Evolutionary conservation across 2,797 vertebrate genomes (phyloP).

Genomic region (Sphenodon punctatus): DNA sequence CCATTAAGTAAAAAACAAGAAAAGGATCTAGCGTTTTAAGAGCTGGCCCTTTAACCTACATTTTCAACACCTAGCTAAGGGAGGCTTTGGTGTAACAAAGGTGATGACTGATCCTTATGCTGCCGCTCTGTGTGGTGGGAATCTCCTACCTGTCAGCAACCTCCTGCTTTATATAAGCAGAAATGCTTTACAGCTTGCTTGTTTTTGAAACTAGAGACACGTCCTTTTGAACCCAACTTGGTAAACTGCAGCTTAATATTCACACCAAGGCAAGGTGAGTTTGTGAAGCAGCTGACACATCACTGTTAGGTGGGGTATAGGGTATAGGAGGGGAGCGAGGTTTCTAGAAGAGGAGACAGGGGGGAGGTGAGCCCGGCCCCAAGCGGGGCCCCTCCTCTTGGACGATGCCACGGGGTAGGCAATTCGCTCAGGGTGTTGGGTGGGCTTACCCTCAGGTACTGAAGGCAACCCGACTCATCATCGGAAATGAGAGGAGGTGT

Average conservation of each 20-base stretch:
- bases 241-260: background rate
- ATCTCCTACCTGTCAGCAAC: constrained; percentile 62
- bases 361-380: no score
- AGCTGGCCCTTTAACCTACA: constrained; percentile 82
- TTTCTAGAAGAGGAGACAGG: no score
- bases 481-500: no score
- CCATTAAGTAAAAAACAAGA: constrained; percentile 65
- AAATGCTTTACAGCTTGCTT: constrained; percentile 29
- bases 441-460: no score
- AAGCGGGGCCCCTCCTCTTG: no score
- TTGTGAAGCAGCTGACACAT: background rate
- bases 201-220: constrained; percentile 50
- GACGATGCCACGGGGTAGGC: no score
- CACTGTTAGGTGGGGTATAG: no score
- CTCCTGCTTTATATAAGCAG: constrained; percentile 43
- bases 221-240: background rate
- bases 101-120: constrained; percentile 79
- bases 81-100: constrained; percentile 80
- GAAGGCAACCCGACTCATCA: no score
- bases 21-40: constrained; percentile 50
- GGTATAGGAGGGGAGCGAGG: no score
- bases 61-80: constrained; percentile 86
- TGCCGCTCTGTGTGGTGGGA: constrained; percentile 78
- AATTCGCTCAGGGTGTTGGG: no score
- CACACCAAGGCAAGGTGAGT: background rate